Conservation (phyloP, 2,113 vertebrate genomes). For the Phrynosoma blainvillii region DNA sequence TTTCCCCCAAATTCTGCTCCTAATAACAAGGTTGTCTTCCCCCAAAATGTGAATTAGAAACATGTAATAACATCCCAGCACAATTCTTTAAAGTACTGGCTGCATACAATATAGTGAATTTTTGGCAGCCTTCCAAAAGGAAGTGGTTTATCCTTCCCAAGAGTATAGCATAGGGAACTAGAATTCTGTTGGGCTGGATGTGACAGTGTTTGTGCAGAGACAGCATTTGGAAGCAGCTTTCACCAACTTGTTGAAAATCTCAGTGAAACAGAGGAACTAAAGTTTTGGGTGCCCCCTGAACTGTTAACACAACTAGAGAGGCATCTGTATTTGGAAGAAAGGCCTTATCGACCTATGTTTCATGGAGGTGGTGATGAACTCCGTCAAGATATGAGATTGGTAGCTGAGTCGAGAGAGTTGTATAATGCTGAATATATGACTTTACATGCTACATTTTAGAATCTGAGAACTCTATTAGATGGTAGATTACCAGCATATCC, state of each 20-base stretch:
- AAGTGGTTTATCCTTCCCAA: conserved; percentile 1
- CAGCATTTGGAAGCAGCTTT: not conserved
- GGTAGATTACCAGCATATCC: not conserved
- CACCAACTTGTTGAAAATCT: not conserved
- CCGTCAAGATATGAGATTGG: not conserved
- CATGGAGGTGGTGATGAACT: not conserved
- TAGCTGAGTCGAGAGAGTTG: not conserved
- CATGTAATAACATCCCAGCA: not conserved
- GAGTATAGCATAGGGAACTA: not conserved
- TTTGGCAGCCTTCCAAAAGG: conserved; percentile 2
- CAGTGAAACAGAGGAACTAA: not conserved
- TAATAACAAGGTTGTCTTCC: not conserved
- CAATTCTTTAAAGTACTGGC: not conserved
- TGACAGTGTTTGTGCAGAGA: not conserved
- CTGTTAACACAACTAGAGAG: not conserved
- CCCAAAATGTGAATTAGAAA: conserved; percentile 43
- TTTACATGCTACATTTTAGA: not conserved
- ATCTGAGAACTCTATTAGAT: not conserved
- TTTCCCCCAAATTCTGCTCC: not conserved
- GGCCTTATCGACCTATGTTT: not conserved
- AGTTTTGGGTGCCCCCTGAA: not conserved
- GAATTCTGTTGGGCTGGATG: not conserved
- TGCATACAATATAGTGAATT: not conserved
- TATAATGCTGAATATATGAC: not conserved
- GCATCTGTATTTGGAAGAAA: not conserved